These are phyloP conservation scores for Forbesichthys agassizii DNA, from an alignment of 2,113 vertebrate genomes.

Conservation along the genomic window DNA sequence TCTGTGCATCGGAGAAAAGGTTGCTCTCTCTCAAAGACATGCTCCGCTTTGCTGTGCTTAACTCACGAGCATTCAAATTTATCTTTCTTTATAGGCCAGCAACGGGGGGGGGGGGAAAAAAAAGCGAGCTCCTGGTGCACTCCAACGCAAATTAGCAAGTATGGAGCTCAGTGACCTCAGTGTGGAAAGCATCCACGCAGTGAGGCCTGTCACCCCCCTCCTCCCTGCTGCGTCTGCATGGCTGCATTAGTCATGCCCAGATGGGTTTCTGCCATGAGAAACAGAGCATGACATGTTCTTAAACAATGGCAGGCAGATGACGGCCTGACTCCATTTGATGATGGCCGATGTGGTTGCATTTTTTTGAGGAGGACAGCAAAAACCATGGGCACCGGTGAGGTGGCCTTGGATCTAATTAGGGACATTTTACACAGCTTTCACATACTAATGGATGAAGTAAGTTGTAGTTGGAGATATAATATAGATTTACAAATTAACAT, in stretches of 20 bases:
- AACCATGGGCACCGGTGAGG: conserved; percentile 70
- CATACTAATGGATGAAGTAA: conserved; percentile 1
- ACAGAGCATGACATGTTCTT: conserved; percentile 81
- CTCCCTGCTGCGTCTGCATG: conserved; percentile 66
- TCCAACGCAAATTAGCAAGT: conserved; percentile 59
- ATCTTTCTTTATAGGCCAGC: conserved; percentile 8
- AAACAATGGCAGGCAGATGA: conserved; percentile 73
- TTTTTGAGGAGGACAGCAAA: conserved; percentile 33
- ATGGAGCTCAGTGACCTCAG: conserved; percentile 66
- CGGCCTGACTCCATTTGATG: conserved; percentile 60
- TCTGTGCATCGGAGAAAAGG: not conserved
- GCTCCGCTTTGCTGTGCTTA: conserved; percentile 6
- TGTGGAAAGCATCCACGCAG: conserved; percentile 48
- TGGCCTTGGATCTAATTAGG: conserved; percentile 62
- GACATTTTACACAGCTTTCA: conserved; percentile 31
- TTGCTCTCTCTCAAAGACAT: not conserved
- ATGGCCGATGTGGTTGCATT: conserved; percentile 44
- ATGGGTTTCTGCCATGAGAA: conserved; percentile 69
- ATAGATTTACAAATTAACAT: not conserved
- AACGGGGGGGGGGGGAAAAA: too few relatives aligned
- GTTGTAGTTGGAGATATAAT: not conserved
- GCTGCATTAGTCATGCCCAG: conserved; percentile 72
- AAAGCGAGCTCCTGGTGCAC: conserved; percentile 39
- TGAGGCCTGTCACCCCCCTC: conserved; percentile 73
- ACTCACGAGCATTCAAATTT: conserved; percentile 17